Percentiles rank a stretch among this genome's conserved stretches.
Conservation (phyloP, 2,113 vertebrate species). For the Brachypteracias leptosomus region DNA sequence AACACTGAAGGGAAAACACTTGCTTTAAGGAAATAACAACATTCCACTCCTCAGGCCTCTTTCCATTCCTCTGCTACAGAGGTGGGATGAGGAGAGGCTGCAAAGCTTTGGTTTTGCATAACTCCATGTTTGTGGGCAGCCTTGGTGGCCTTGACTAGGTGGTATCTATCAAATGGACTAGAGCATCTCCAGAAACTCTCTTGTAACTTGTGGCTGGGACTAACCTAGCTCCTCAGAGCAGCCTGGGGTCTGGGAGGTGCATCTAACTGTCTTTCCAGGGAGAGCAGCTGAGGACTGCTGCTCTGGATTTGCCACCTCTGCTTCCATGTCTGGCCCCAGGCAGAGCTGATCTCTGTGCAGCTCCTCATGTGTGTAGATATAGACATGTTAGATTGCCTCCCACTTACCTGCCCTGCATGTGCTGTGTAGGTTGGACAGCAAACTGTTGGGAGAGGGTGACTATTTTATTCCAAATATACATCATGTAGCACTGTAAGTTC, state of each 20-base stretch:
- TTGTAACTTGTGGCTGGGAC: background rate
- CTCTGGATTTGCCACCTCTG: background rate
- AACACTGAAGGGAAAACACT: background rate
- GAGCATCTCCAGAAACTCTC: background rate
- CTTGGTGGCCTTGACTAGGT: background rate
- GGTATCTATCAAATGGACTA: rapidly evolving
- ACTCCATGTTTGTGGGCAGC: rapidly evolving
- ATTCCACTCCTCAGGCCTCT: background rate
- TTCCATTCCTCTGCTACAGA: background rate
- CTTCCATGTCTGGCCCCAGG: rapidly evolving
- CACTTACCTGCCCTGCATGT: background rate
- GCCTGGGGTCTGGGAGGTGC: background rate
- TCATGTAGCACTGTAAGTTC: background rate
- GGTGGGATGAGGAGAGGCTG: background rate
- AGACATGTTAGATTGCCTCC: background rate
- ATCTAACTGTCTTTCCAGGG: background rate
- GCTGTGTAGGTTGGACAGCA: background rate
- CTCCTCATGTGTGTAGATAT: rapidly evolving
- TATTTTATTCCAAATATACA: background rate
- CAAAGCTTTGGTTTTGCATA: background rate
- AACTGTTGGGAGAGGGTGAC: background rate
- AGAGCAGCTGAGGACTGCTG: background rate
- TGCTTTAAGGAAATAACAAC: background rate
- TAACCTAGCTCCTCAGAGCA: background rate
- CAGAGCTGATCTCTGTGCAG: background rate